Evolutionary conservation across 2,797 vertebrate species (phyloP), one percentile per base, ranked within the genome.

Genomic region (Neoniphon sammara): DNA sequence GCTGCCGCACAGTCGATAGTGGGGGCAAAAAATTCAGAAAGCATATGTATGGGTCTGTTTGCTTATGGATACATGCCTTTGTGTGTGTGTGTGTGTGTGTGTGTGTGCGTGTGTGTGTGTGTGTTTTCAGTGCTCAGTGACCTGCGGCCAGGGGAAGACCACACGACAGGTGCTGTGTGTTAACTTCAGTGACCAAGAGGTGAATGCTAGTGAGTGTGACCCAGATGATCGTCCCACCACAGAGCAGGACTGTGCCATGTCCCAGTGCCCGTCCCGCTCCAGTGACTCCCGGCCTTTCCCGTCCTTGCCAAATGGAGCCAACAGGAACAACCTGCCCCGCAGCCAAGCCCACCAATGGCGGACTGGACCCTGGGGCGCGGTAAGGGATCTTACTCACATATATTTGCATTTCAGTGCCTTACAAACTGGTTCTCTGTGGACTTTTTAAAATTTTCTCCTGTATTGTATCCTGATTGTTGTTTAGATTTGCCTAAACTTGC

Each of bases 311-410:
- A 86, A 82, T 59, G 92, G 94, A 76, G 89, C 89, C 78, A 88
- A 66, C 23, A 94, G 95, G 76, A 94, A 94, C 83, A 90, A 87
- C 75, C 86, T 92, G 0, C 89, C 92, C 52, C 87, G 91, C 78
- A 92, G 54, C 89, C 94, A 94, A 57, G 95, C 95, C 71, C 96
- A 96, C 81, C 97, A 98, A 81, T 99, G 98, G 98, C 94, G 98
- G 83, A 97, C 95, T 0, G 98, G 98, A 54, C 98, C 98, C 30
- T 99, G 98, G 98, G 98, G 98, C 86, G 97, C 97, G 78, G 98
- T 99, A 91, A 97, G 98, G 91, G 67, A 75, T 74, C 34, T 56
- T 31, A 46, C 50, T 53, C 23, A 66, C 54, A 17, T 17, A 44
- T 42, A 69, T 2, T 3, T 23, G 27, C 42, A 75, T 56, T 42